phyloP scores from a whole-genome alignment of 2,113 vertebrate species.

The Pygoscelis antarcticus region DNA sequence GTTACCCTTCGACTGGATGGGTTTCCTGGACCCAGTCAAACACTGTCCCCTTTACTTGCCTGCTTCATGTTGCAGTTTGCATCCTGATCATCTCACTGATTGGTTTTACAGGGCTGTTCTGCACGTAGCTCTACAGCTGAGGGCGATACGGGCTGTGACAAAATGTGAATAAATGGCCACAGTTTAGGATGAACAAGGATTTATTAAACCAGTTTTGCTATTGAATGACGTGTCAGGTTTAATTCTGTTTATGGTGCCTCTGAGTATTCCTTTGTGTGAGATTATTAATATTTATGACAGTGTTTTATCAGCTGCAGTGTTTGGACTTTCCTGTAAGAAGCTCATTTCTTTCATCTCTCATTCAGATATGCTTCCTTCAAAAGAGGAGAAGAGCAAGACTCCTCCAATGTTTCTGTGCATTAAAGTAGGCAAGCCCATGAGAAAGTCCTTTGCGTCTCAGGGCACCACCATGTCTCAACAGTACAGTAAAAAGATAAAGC shows the following conservation, averaged over 20 bases:
- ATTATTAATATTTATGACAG: background rate
- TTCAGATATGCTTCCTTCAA: slow-evolving; percentile 92
- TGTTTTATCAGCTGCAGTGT: background rate
- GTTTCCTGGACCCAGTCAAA: background rate
- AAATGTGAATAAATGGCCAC: background rate
- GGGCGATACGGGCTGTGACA: background rate
- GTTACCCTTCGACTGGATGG: background rate
- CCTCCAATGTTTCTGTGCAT: slow-evolving; percentile 99
- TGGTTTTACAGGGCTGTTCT: background rate
- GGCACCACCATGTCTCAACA: slow-evolving; percentile 81
- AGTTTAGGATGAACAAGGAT: background rate
- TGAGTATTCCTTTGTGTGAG: background rate
- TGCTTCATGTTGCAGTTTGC: background rate
- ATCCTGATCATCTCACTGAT: background rate
- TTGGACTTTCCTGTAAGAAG: background rate
- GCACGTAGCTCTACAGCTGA: background rate
- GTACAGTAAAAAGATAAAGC: slow-evolving; percentile 79
- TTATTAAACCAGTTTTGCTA: background rate
- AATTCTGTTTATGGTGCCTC: background rate
- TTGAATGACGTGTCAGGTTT: background rate
- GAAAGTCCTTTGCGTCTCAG: slow-evolving; percentile 90
- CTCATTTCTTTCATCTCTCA: background rate
- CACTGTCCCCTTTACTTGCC: background rate
- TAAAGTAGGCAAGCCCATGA: slow-evolving; percentile 97
- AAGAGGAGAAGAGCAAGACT: slow-evolving; percentile 94